A percentile compares a stretch with the other conserved stretches of the same genome.
Conservation (phyloP, 2,888 invertebrate species). For the Clistopyga incitator region DNA sequence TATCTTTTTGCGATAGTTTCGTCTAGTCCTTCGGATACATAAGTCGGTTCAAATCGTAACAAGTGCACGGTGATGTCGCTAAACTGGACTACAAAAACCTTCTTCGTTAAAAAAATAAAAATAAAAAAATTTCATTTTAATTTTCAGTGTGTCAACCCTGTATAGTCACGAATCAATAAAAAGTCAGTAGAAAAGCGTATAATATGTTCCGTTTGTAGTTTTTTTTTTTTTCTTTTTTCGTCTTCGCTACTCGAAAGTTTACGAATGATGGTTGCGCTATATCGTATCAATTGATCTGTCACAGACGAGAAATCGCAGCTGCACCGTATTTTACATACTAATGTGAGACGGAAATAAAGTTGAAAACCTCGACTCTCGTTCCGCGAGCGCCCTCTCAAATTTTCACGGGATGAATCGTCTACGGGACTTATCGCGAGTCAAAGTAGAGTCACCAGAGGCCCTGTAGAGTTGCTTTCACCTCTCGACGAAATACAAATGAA, state of each 20-base stretch:
- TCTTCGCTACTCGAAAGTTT: constrained; percentile 28
- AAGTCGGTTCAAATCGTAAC: constrained; percentile 36
- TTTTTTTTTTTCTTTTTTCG: constrained; percentile 33
- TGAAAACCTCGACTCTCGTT: constrained; percentile 13
- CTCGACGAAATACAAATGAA: constrained; percentile 1
- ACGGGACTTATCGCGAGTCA: constrained; percentile 56
- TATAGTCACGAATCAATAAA: constrained; percentile 63
- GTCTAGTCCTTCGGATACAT: constrained; percentile 21
- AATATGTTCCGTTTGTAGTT: constrained; percentile 33
- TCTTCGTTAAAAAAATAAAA: not conserved
- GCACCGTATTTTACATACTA: constrained; percentile 17
- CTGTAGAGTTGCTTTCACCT: constrained; percentile 13
- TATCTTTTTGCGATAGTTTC: constrained; percentile 20
- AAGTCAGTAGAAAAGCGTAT: constrained; percentile 62
- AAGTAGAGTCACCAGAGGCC: constrained; percentile 48
- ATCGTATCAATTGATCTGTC: not conserved
- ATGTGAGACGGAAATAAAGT: constrained; percentile 6
- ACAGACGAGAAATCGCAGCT: constrained; percentile 1
- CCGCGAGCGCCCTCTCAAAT: constrained; percentile 1
- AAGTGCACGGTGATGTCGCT: constrained; percentile 41
- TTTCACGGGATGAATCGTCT: not conserved
- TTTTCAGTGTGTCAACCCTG: constrained; percentile 48
- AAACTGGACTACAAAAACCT: constrained; percentile 27
- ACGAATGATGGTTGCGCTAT: not conserved
- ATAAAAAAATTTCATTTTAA: too few species aligned